Base-by-base conservation (phyloP, 2,888 invertebrate species). In the Heliothis peltigera region DNA sequence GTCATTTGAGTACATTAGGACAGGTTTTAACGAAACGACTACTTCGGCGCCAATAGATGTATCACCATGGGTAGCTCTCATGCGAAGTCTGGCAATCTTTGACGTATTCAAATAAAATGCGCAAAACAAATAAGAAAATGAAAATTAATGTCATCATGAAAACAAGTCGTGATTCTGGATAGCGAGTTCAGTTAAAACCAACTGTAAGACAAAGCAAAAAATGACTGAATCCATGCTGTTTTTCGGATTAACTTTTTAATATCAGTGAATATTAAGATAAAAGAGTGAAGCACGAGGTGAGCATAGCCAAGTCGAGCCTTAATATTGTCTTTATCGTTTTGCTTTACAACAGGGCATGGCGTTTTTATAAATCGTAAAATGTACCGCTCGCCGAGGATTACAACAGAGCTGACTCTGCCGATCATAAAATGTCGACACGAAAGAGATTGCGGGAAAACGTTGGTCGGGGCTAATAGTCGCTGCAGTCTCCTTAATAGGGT, bases 341-440 rank as follows among this genome's bases (percentile, higher is more conserved):
- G 86, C 82, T 85, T 87, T 87, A 89, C 87, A 90, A 87, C 87
- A 87, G 85, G 85, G 82, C 87, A 91, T 84, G 79, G 87, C 75
- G 85, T 85, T 89, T 91, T 90, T 90, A 89, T 87, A 90, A 90
- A 91, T 88, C 87, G 88, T 90, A 89, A 93, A 93, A 93, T 91
- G 91, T 91, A 89, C 90, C 84, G 88, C 86, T 89, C 84, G 84
- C 84, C 78, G 82, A 85, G 91, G 92, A 93, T 94, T 94, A 93
- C 91, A 89, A 83, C 84, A 80, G 82, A 84, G 89, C 89, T 89
- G 91, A 92, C 89, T 94, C 87, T 84, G 87, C 86, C 86, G 91
- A 94, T 92, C 91, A 90, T 95, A 95, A 94, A 95, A 92, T 90
- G 90, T 91, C 92, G 91, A 93, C 92, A 91, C 91, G 89, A 91